Evolutionary conservation across 2,113 vertebrate genomes (phyloP).

Genomic region (Meriones unguiculatus): DNA sequence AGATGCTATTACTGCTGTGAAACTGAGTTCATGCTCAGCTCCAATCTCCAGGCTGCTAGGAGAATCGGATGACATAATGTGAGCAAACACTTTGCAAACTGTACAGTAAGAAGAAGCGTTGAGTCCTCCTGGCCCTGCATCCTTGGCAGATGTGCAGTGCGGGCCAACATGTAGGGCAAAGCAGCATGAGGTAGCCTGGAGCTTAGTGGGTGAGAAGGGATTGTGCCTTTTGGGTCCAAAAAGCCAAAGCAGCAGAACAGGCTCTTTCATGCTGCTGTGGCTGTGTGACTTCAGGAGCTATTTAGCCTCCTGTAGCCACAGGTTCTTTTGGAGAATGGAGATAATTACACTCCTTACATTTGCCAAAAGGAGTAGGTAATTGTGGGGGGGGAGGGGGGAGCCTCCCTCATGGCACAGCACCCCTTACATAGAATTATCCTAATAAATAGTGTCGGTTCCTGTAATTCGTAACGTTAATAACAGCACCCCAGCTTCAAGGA

Average conservation of each 20-base stretch:
- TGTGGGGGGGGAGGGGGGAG: not conserved
- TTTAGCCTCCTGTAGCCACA: slow-evolving; percentile 36
- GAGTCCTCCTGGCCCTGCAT: not conserved
- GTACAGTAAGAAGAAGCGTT: not conserved
- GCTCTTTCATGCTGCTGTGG: not conserved
- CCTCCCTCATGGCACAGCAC: not conserved
- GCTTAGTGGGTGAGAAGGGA: not conserved
- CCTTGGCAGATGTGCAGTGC: not conserved
- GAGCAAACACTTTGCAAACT: not conserved
- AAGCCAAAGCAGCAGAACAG: not conserved
- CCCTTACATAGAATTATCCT: not conserved
- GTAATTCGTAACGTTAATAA: not conserved
- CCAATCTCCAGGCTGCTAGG: not conserved
- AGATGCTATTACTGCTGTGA: slow-evolving; percentile 7
- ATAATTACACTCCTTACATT: not conserved
- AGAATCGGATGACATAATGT: not conserved
- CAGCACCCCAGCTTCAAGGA: not conserved
- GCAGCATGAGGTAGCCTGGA: not conserved
- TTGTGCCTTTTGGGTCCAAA: not conserved
- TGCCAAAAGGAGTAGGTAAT: not conserved
- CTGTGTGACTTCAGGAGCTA: not conserved
- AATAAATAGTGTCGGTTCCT: not conserved
- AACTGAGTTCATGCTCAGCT: not conserved
- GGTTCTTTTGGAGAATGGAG: not conserved
- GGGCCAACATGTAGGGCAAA: not conserved